phyloP scores from a whole-genome alignment of 2,113 vertebrate genomes.

The Polypterus bichir region DNA sequence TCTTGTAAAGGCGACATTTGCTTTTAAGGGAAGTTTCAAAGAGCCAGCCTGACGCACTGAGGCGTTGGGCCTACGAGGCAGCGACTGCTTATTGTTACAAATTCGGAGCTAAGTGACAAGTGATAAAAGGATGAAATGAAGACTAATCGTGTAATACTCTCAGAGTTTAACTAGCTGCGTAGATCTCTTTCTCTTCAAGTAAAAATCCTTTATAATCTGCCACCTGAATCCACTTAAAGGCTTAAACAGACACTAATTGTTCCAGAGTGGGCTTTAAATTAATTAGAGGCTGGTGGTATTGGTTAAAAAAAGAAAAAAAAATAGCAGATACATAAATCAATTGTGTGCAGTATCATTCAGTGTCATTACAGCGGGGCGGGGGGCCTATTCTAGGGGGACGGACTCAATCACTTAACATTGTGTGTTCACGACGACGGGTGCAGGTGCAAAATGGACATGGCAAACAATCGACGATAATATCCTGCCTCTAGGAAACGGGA shows the following conservation, averaged over 20 bases:
- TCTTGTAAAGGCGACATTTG: no score
- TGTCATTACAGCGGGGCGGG: slow-evolving; percentile 40
- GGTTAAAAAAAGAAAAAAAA: slow-evolving; percentile 45
- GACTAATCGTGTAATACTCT: not conserved
- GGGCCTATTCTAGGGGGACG: slow-evolving; percentile 47
- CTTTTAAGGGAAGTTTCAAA: no score
- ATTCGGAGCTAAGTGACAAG: no score
- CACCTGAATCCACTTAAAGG: slow-evolving; percentile 60
- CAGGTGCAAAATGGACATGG: slow-evolving; percentile 52
- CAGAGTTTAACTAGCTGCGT: not conserved
- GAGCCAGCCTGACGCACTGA: no score
- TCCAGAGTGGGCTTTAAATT: slow-evolving; percentile 73
- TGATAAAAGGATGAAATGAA: not conserved
- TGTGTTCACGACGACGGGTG: slow-evolving; percentile 50
- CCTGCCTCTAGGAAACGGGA: slow-evolving; percentile 55
- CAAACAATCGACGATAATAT: slow-evolving; percentile 61
- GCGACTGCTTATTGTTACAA: no score
- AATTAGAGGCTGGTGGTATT: slow-evolving; percentile 63
- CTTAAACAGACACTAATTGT: slow-evolving; percentile 60
- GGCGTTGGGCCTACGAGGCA: no score
- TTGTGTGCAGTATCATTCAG: slow-evolving; percentile 41
- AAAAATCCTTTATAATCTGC: slow-evolving; percentile 13
- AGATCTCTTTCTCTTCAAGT: not conserved
- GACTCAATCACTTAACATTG: slow-evolving; percentile 48
- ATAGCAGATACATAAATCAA: slow-evolving; percentile 62